phyloP scores from a whole-genome alignment of 2,113 vertebrate genomes.

The Vanacampus margaritifer region DNA sequence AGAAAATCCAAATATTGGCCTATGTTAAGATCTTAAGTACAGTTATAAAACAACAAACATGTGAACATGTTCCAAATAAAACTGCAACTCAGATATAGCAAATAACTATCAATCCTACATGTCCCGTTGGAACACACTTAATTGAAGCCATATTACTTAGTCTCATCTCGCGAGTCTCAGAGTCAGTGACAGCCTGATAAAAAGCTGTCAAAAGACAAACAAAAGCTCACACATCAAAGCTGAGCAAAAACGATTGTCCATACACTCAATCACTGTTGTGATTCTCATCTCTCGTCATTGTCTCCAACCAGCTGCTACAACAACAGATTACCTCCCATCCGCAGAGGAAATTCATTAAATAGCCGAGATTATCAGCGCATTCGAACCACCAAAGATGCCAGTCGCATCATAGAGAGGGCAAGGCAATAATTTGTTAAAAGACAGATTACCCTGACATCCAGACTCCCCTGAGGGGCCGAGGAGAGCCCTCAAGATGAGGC shows the following conservation, averaged over 20 bases:
- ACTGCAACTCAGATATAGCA: neutral
- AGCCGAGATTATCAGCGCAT: constrained; percentile 12
- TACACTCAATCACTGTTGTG: constrained; percentile 15
- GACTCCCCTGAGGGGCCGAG: constrained; percentile 39
- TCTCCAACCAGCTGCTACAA: constrained; percentile 22
- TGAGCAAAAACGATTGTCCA: constrained; percentile 35
- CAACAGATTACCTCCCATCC: constrained; percentile 11
- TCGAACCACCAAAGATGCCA: constrained; percentile 32
- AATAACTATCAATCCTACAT: neutral
- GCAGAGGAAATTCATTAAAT: constrained; percentile 10
- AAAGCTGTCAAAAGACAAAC: constrained; percentile 33
- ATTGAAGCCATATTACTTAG: neutral
- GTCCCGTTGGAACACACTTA: neutral
- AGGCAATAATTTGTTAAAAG: constrained; percentile 23
- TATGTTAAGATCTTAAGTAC: neutral
- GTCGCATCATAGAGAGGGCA: constrained; percentile 14
- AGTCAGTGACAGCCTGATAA: constrained; percentile 25
- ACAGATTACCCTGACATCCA: constrained; percentile 45
- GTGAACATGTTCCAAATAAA: neutral
- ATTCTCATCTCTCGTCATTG: constrained; percentile 33
- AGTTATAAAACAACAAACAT: neutral
- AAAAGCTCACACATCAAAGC: constrained; percentile 31
- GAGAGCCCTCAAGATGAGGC: constrained; percentile 53
- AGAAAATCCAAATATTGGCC: too few species aligned
- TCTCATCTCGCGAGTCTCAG: neutral